Conservation (phyloP, 2,113 vertebrate genomes). For the Zeus faber region DNA sequence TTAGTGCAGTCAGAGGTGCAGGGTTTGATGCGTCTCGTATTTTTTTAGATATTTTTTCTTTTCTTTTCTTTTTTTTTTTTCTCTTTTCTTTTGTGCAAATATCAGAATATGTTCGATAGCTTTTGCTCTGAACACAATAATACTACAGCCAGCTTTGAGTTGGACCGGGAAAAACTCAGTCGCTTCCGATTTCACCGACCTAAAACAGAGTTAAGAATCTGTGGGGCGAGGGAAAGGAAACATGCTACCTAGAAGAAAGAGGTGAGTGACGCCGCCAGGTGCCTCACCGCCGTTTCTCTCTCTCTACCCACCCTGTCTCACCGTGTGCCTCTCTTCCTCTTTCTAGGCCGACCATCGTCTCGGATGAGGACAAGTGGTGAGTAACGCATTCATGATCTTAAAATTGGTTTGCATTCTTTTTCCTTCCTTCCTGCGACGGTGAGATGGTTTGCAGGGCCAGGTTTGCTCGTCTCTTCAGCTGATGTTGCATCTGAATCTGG, state of each 20-base stretch:
- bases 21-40: slow-evolving; percentile 46
- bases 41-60: slow-evolving; percentile 35
- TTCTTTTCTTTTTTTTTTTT: slow-evolving; percentile 11
- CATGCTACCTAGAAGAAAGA: slow-evolving; percentile 69
- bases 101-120: slow-evolving; percentile 73
- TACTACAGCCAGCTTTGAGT: slow-evolving; percentile 51
- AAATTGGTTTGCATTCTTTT: too few relatives aligned
- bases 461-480: too few relatives aligned
- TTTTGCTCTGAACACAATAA: slow-evolving; percentile 53
- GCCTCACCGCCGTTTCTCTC: background rate
- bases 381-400: too few relatives aligned
- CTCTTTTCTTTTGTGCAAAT: slow-evolving; percentile 23
- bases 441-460: too few relatives aligned
- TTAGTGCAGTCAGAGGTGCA: slow-evolving; percentile 19
- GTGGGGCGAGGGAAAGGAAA: slow-evolving; percentile 53
- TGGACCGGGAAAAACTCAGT: slow-evolving; percentile 50
- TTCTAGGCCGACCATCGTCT: slow-evolving; percentile 76
- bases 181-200: slow-evolving; percentile 65
- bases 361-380: slow-evolving; percentile 87
- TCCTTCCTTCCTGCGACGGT: too few relatives aligned
- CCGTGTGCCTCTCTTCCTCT: slow-evolving; percentile 21
- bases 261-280: slow-evolving; percentile 37
- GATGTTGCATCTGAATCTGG: too few relatives aligned
- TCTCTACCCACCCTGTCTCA: background rate
- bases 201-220: slow-evolving; percentile 55